phyloP scores from a whole-genome alignment of 2,797 vertebrate genomes.

The Thamnophis elegans region DNA sequence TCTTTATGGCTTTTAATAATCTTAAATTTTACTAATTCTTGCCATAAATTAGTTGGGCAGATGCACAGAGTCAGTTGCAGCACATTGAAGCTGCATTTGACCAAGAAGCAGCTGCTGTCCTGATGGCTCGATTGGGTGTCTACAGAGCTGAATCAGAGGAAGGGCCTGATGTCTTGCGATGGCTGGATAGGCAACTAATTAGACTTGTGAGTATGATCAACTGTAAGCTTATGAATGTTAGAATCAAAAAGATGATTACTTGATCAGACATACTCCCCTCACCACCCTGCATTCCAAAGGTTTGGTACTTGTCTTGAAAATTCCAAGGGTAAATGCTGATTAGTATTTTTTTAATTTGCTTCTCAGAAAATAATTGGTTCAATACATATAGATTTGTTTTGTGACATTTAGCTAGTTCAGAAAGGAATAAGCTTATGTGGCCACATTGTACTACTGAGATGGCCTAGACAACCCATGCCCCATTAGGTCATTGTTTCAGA shows the following conservation, averaged over 20 bases:
- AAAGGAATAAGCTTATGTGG: background rate
- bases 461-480: background rate
- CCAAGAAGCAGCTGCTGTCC: slow-evolving; percentile 92
- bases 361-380: background rate
- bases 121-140: slow-evolving; percentile 94
- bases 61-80: slow-evolving; percentile 93
- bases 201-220: slow-evolving; percentile 81
- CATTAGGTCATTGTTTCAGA: background rate
- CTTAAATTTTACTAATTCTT: slow-evolving; percentile 47
- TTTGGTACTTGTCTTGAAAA: background rate
- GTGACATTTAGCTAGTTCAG: background rate
- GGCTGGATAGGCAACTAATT: slow-evolving; percentile 97
- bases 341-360: background rate
- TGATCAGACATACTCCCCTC: background rate
- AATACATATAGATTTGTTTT: background rate
- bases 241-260: too few species aligned
- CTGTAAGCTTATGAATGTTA: background rate
- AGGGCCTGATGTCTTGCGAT: slow-evolving; percentile 92
- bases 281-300: background rate
- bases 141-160: slow-evolving; percentile 94
- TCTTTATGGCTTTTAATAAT: background rate
- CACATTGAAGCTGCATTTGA: slow-evolving; percentile 96
- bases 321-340: background rate
- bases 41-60: slow-evolving; percentile 84
- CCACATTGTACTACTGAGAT: background rate